Conservation (phyloP, 1,140 invertebrate species). For the Chlorops oryzae region DNA sequence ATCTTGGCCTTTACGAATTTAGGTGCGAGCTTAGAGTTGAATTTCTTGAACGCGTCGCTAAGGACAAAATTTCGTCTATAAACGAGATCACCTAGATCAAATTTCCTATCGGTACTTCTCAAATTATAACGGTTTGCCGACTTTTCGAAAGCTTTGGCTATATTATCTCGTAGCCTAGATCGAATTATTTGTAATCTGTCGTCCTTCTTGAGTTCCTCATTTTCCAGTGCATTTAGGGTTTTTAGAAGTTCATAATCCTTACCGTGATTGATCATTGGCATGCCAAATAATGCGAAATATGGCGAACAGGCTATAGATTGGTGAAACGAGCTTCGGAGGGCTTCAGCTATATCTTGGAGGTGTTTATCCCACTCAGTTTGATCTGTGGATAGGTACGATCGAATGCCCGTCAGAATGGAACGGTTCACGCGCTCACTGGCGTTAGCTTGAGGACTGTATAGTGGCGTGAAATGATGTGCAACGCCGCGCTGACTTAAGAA, state of each 20-base stretch:
- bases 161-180: too few relatives aligned
- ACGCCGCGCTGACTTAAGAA: constrained; percentile 8
- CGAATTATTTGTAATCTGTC: not conserved
- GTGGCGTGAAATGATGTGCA: constrained; percentile 6
- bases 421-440: constrained; percentile 12
- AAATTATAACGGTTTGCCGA: too few relatives aligned
- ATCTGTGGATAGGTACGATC: not conserved
- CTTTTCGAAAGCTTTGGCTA: too few relatives aligned
- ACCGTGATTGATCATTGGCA: constrained; percentile 2
- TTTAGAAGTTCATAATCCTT: not conserved
- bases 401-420: not conserved
- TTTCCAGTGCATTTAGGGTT: not conserved
- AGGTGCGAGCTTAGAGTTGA: too few relatives aligned
- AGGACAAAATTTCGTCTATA: too few relatives aligned
- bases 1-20: too few relatives aligned
- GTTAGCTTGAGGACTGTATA: constrained; percentile 17
- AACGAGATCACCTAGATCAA: too few relatives aligned
- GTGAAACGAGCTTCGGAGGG: constrained; percentile 1
- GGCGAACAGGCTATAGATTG: constrained; percentile 1
- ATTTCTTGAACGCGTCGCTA: too few relatives aligned
- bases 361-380: constrained; percentile 14
- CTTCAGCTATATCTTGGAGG: constrained; percentile 5
- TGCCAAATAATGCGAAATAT: constrained; percentile 2
- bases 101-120: too few relatives aligned
- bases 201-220: too few relatives aligned